Conservation (phyloP, 2,797 vertebrate species). For the Tenualosa ilisha region DNA sequence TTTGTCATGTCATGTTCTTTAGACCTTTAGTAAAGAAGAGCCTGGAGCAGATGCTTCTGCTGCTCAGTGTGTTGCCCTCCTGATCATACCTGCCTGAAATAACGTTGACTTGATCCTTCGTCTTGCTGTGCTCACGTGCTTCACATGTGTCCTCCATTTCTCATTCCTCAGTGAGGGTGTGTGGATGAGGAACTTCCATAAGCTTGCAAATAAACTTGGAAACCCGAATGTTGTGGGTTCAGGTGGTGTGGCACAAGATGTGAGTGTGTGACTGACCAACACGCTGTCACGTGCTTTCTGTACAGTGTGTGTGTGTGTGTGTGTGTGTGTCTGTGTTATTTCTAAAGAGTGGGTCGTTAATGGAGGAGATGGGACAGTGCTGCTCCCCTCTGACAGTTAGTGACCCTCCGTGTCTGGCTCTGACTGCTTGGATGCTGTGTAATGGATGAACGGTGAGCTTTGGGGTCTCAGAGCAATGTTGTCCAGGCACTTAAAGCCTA, state of each 20-base stretch:
- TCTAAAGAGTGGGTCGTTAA: neutral
- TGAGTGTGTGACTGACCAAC: no score
- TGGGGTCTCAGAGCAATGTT: conserved; percentile 2
- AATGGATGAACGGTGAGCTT: neutral
- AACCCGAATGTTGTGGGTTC: neutral
- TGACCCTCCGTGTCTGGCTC: neutral
- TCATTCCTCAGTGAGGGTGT: neutral
- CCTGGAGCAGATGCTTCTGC: no score
- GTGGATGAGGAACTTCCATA: neutral
- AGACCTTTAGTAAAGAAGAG: no score
- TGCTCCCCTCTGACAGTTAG: neutral
- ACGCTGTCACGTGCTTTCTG: neutral
- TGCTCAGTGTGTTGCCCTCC: no score
- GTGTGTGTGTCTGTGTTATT: conserved; percentile 12
- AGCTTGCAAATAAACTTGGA: neutral
- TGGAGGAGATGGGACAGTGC: neutral
- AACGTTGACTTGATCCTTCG: neutral
- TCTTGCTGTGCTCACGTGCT: neutral
- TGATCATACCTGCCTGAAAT: no score
- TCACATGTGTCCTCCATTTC: neutral
- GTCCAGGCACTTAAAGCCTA: conserved; percentile 1
- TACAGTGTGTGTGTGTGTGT: conserved; percentile 24
- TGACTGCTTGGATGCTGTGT: neutral
- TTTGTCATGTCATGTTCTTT: no score
- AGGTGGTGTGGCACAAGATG: neutral